Base-by-base conservation (phyloP, 2,888 invertebrate species). In the Cephus pulcher region DNA sequence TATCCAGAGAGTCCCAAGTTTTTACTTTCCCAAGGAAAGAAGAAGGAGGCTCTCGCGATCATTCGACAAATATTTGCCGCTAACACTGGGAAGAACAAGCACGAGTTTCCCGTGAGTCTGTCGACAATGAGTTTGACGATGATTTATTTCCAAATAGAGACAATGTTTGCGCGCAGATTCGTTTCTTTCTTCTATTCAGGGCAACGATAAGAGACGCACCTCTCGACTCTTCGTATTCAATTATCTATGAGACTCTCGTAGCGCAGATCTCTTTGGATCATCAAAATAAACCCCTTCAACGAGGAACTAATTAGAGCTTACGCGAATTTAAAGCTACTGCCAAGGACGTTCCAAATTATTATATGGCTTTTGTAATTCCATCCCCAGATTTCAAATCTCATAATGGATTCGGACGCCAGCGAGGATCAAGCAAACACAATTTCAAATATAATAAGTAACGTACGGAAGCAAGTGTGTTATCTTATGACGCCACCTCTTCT, bases 1-100 rank as follows among this genome's bases (percentile, higher is more conserved):
- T 92, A 95, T 1, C 96, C 96, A 0, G 96, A 97, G 88, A 96
- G 95, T 81, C 96, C 96, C 0, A 96, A 96, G 89, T 96, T 95
- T 88, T 92, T 95, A 69, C 92, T 95, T 75, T 93, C 94, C 1
- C 93, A 93, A 75, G 94, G 95, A 0, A 90, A 93, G 70, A 89
- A 92, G 0, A 92, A 93, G 0, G 92, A 92, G 68, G 94, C 95
- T 3, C 87, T 96, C 75, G 82, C 88, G 69, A 93, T 95, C 23
- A 87, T 96, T 74, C 92, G 92, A 79, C 87, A 85, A 2, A 94
- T 96, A 81, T 96, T 93, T 84, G 91, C 92, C 1, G 87, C 84
- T 1, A 95, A 95, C 84, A 91, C 92, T 73, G 92, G 93, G 11
- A 88, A 89, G 3, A 75, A 89, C 0, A 84, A 86, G 15, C 88